Conservation (phyloP, 2,888 invertebrate species). For the Tiliacea aurago region DNA sequence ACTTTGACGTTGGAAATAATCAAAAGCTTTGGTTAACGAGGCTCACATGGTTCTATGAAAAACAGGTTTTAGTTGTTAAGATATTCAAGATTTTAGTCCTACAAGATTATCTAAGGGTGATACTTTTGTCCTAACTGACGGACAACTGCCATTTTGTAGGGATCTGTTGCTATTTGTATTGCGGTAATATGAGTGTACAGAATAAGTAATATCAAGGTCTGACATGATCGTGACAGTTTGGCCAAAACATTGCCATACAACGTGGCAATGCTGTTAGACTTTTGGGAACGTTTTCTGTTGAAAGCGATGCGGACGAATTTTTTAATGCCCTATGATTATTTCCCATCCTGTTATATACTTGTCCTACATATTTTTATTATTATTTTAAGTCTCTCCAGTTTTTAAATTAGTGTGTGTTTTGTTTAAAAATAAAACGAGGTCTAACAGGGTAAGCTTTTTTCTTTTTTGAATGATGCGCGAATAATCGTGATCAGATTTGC, state of each 20-base stretch:
- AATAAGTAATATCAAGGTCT: neutral
- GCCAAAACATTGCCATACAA: too few species aligned
- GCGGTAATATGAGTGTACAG: neutral
- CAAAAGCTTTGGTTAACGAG: constrained; percentile 30
- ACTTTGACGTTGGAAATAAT: constrained; percentile 44
- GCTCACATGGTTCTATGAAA: constrained; percentile 14
- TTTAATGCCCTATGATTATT: too few species aligned
- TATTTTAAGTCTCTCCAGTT: too few species aligned
- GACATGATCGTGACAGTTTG: too few species aligned
- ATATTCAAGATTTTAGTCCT: constrained; percentile 10
- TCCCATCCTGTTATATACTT: too few species aligned
- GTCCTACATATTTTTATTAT: too few species aligned
- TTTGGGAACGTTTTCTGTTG: too few species aligned
- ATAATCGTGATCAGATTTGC: neutral
- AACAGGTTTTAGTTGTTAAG: constrained; percentile 24
- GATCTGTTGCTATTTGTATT: neutral
- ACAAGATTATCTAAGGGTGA: constrained; percentile 2
- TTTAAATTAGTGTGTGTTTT: too few species aligned
- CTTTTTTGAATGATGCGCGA: neutral
- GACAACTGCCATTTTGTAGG: neutral
- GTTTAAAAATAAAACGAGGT: too few species aligned
- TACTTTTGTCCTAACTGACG: neutral
- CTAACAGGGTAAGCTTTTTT: too few species aligned
- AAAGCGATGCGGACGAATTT: too few species aligned
- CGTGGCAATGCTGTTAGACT: too few species aligned